Percentiles rank a stretch among this genome's conserved stretches.
Conservation (phyloP, 2,113 vertebrate genomes). For the Pedetes capensis region DNA sequence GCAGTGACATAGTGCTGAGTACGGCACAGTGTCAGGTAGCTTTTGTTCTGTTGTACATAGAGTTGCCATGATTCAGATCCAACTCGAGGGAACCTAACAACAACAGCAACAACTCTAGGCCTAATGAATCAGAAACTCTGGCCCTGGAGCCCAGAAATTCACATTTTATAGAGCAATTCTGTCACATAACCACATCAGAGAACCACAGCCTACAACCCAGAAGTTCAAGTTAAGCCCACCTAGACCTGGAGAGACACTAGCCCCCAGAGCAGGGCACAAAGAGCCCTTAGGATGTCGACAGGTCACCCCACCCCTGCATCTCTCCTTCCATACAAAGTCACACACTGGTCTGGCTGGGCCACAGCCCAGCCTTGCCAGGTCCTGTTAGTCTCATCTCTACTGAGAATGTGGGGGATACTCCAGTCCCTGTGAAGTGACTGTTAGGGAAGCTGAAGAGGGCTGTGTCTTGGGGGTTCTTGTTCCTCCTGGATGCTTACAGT, state of each 20-base stretch:
- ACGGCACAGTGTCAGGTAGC: no score
- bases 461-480: not conserved
- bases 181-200: not conserved
- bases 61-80: no score
- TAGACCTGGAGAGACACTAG: not conserved
- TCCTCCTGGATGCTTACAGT: not conserved
- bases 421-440: not conserved
- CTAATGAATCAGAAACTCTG: not conserved
- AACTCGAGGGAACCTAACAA: no score
- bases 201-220: not conserved
- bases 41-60: no score
- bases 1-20: no score
- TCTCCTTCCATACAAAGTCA: not conserved
- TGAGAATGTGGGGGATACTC: not conserved
- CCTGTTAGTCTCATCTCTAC: not conserved
- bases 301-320: rapidly evolving
- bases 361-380: not conserved
- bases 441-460: not conserved
- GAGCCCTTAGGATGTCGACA: not conserved
- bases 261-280: not conserved
- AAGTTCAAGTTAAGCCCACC: not conserved
- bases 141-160: not conserved
- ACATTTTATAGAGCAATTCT: not conserved
- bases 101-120: no score
- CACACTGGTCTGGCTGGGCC: not conserved